These are phyloP conservation scores for Brachionus angularis DNA, from an alignment of 1,140 invertebrate genomes.

Conservation along the genomic window DNA sequence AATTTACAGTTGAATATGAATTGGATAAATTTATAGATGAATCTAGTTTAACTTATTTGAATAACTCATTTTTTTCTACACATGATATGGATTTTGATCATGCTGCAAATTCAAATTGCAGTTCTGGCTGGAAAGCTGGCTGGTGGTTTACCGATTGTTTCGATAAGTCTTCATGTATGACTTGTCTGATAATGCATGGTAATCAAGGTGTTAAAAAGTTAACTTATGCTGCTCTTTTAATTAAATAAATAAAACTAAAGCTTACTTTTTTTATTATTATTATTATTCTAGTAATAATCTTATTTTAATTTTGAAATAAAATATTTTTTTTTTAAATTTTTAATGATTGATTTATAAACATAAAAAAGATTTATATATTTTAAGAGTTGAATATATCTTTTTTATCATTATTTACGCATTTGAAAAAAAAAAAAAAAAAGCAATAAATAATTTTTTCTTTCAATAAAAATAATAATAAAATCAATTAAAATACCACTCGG, in stretches of 20 bases:
- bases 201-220: slow-evolving; percentile 1
- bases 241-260: slow-evolving; percentile 19
- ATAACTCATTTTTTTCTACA: slow-evolving; percentile 41
- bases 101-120: slow-evolving; percentile 39
- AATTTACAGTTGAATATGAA: slow-evolving; percentile 31
- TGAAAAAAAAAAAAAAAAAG: too few species aligned
- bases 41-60: background rate
- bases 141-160: slow-evolving; percentile 44
- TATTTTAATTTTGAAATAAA: too few species aligned
- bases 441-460: too few species aligned
- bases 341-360: too few species aligned
- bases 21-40: slow-evolving; percentile 24
- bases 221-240: slow-evolving; percentile 15
- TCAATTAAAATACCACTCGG: too few species aligned
- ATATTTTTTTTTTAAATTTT: too few species aligned
- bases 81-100: slow-evolving; percentile 35
- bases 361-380: too few species aligned
- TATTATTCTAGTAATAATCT: too few species aligned
- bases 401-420: too few species aligned
- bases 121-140: slow-evolving; percentile 39
- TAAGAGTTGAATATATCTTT: too few species aligned
- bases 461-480: too few species aligned
- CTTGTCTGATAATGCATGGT: slow-evolving; percentile 30
- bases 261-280: too few species aligned
- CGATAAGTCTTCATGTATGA: slow-evolving; percentile 25